phyloP scores from a whole-genome alignment of 35 echinoderm and acorn worm genomes.

The Ptychodera flava region DNA sequence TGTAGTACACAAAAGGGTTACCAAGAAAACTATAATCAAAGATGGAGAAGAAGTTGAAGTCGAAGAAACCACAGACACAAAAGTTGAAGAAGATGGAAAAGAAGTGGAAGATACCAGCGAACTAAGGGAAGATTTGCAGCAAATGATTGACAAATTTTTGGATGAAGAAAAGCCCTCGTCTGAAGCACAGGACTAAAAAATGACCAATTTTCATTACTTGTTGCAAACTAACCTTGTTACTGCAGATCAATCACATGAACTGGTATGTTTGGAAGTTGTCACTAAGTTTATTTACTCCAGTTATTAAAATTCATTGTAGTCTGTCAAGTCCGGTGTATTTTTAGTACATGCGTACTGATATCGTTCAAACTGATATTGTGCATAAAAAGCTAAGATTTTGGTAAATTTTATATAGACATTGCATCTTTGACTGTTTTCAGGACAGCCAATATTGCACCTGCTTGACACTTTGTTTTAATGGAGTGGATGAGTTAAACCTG shows the following conservation, averaged over 20 bases:
- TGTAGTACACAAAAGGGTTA: constrained; percentile 88
- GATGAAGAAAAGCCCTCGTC: constrained; percentile 14
- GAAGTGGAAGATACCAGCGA: constrained; percentile 60
- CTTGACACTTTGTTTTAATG: too few species aligned
- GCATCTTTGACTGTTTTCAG: background rate
- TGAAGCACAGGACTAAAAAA: background rate
- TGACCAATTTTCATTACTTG: background rate
- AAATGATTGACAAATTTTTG: constrained; percentile 80
- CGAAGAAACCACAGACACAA: constrained; percentile 65
- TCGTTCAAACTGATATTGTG: background rate
- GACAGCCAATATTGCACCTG: background rate
- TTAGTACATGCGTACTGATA: background rate
- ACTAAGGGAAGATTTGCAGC: constrained; percentile 84
- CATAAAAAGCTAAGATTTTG: background rate
- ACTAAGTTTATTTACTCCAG: background rate
- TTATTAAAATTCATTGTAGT: background rate
- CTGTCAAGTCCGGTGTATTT: background rate
- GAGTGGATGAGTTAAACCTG: too few species aligned
- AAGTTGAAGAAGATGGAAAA: constrained; percentile 86
- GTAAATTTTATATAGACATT: background rate
- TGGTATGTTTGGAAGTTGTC: background rate
- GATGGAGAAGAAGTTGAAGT: constrained; percentile 84
- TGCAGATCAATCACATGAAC: background rate
- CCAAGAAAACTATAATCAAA: constrained; percentile 63
- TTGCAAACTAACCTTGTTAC: background rate